Percentiles rank a stretch among this genome's conserved stretches.
Evolutionary conservation across 2,888 invertebrate species (phyloP).

Genomic region (Xylocampa areola): DNA sequence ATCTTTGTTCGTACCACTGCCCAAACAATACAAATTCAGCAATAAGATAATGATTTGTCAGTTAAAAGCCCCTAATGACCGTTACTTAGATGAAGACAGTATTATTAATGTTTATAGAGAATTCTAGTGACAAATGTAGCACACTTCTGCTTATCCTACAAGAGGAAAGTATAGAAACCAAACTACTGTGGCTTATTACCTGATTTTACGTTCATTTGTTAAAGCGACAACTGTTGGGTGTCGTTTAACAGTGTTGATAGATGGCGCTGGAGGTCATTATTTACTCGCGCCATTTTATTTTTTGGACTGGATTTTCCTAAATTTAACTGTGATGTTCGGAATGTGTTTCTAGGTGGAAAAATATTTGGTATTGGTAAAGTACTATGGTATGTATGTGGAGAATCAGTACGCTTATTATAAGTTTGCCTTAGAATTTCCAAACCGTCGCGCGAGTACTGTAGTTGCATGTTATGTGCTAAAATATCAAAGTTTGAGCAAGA

Average conservation of each 20-base stretch:
- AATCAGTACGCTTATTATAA: too few species aligned
- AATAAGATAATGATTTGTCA: slow-evolving; percentile 46
- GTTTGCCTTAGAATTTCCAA: too few species aligned
- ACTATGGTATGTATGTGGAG: too few species aligned
- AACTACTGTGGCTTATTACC: slow-evolving; percentile 14
- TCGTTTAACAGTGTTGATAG: slow-evolving; percentile 24
- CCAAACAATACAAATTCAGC: slow-evolving; percentile 14
- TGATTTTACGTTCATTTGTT: slow-evolving; percentile 22
- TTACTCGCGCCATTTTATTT: slow-evolving; percentile 24
- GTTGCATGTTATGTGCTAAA: too few species aligned
- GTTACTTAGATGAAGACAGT: slow-evolving; percentile 55
- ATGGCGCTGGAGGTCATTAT: slow-evolving; percentile 28
- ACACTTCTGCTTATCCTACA: slow-evolving; percentile 6
- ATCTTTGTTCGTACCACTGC: slow-evolving; percentile 32
- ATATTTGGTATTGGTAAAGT: slow-evolving; percentile 10
- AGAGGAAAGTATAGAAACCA: slow-evolving; percentile 8
- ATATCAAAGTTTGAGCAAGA: too few species aligned
- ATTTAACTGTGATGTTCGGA: slow-evolving; percentile 5
- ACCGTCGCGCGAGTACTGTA: too few species aligned
- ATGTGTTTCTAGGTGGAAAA: background rate
- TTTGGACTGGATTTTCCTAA: background rate
- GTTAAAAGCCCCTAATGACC: slow-evolving; percentile 34
- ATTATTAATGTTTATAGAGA: slow-evolving; percentile 61
- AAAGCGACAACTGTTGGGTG: slow-evolving; percentile 35
- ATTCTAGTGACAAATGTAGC: slow-evolving; percentile 46